phyloP scores from a whole-genome alignment of 2,113 vertebrate genomes.

The Piprites chloris region DNA sequence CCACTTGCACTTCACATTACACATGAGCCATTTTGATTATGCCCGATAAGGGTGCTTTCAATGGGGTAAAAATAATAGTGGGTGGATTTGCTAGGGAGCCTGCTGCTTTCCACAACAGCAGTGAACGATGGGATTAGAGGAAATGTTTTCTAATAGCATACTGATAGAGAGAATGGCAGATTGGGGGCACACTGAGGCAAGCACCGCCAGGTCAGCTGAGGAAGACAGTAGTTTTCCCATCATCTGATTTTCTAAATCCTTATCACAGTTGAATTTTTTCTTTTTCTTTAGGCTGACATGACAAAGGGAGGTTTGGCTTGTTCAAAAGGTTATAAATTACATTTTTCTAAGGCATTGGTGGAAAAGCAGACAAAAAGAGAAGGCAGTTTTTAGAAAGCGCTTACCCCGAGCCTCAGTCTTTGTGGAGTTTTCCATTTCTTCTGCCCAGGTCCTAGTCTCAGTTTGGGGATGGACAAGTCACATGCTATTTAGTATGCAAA shows the following conservation, averaged over 20 bases:
- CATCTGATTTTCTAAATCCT: neutral
- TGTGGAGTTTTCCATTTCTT: neutral
- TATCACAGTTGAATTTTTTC: neutral
- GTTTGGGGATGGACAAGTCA: neutral
- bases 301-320: neutral
- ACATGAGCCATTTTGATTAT: neutral
- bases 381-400: neutral
- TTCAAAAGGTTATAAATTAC: neutral
- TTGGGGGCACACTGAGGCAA: neutral
- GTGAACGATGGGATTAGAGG: slow-evolving; percentile 27
- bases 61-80: neutral
- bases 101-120: slow-evolving; percentile 32
- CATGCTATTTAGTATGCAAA: neutral
- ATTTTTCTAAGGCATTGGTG: neutral
- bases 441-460: neutral
- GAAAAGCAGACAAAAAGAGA: neutral
- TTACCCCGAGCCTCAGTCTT: neutral
- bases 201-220: neutral
- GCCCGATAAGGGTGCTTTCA: neutral
- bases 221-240: neutral
- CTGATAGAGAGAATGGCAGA: neutral
- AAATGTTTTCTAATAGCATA: neutral
- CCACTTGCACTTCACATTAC: slow-evolving; percentile 11
- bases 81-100: slow-evolving; percentile 31
- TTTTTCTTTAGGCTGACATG: neutral